These are phyloP conservation scores for Phengaris arion DNA, from an alignment of 2,888 invertebrate genomes.

Conservation along the genomic window DNA sequence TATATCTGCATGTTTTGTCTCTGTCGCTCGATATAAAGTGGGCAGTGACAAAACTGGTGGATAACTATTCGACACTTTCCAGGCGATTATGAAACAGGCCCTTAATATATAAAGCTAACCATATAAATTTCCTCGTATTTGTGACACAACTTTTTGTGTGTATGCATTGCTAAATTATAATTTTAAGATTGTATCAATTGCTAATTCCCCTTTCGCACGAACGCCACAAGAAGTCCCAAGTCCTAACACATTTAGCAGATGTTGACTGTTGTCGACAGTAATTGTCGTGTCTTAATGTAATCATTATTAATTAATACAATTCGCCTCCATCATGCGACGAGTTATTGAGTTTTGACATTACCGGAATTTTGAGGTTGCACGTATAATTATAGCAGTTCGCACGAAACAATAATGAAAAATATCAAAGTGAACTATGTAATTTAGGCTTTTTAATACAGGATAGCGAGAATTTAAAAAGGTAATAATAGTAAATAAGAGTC, in stretches of 20 bases:
- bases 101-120: background rate
- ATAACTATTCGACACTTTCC: no score
- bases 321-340: background rate
- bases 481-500: no score
- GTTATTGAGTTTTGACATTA: background rate
- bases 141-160: background rate
- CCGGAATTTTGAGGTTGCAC: background rate
- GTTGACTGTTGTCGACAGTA: background rate
- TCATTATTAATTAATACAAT: constrained; percentile 10
- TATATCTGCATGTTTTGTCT: no score
- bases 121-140: constrained; percentile 32
- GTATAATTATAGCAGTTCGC: background rate
- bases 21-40: no score
- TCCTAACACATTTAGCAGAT: background rate
- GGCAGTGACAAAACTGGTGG: no score
- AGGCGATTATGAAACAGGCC: no score
- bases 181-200: background rate
- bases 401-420: background rate
- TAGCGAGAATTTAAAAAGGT: no score
- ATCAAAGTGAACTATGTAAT: background rate
- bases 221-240: background rate
- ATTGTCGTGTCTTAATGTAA: background rate
- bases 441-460: no score
- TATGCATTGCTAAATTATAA: background rate
- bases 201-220: background rate